Percentiles rank a stretch among this genome's conserved stretches.
Evolutionary conservation across 2,797 vertebrate species (phyloP).

Genomic region (Amblyraja radiata): DNA sequence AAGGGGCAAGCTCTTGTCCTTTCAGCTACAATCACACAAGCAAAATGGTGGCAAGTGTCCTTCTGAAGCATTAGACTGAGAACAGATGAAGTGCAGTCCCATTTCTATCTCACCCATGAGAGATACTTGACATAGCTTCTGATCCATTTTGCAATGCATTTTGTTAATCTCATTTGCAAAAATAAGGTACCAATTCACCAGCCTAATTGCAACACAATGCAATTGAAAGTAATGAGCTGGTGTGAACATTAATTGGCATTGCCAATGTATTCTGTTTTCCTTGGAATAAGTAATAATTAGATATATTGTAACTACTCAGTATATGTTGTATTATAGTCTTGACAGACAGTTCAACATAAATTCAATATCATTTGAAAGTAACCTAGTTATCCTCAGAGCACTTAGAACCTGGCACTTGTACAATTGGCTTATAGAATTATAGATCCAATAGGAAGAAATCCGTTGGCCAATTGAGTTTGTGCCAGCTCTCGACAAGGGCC

Average conservation of each 20-base stretch:
- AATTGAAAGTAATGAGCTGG: background rate
- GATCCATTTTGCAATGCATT: background rate
- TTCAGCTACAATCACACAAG: background rate
- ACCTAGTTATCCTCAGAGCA: background rate
- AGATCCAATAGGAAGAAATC: too few relatives aligned
- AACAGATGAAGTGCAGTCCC: background rate
- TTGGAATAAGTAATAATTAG: background rate
- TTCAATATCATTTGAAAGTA: background rate
- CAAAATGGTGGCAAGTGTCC: background rate
- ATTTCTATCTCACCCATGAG: background rate
- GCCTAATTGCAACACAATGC: background rate
- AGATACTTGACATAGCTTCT: background rate
- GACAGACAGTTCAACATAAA: background rate
- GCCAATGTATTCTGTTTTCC: background rate
- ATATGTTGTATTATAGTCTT: background rate
- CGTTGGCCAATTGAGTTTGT: too few relatives aligned
- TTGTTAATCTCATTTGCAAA: background rate
- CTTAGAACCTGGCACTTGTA: background rate
- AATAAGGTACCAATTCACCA: background rate
- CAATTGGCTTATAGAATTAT: background rate
- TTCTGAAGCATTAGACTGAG: background rate
- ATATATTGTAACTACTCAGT: background rate
- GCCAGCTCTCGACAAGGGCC: too few relatives aligned
- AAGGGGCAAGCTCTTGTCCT: background rate
- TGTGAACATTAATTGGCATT: background rate